Conservation (phyloP, 2,113 vertebrate species). For the Megaleporinus macrocephalus region DNA sequence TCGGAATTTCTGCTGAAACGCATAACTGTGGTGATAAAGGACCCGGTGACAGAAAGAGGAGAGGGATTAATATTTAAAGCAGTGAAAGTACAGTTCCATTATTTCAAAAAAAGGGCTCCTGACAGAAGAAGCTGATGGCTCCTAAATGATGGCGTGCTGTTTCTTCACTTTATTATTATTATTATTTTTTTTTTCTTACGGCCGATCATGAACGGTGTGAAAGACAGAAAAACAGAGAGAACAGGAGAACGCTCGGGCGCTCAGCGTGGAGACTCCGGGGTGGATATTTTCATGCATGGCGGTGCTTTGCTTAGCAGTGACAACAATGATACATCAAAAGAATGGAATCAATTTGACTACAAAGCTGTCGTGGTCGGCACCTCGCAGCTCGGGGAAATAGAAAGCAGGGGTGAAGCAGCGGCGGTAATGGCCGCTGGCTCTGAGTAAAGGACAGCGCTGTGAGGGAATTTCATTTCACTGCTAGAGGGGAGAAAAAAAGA, state of each 20-base stretch:
- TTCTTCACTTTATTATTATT: too few relatives aligned
- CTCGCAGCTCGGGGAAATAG: conserved; percentile 43
- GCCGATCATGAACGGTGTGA: conserved; percentile 30
- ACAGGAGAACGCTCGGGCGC: conserved; percentile 34
- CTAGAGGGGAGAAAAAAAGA: conserved; percentile 9
- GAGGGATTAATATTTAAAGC: conserved; percentile 56
- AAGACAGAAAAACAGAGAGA: conserved; percentile 21
- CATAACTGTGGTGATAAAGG: conserved; percentile 32
- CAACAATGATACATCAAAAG: conserved; percentile 76
- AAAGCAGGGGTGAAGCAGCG: conserved; percentile 22
- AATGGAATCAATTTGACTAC: conserved; percentile 65
- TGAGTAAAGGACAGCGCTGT: conserved; percentile 39
- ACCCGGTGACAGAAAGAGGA: conserved; percentile 1
- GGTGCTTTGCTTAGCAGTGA: conserved; percentile 71
- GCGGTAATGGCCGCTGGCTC: conserved; percentile 33
- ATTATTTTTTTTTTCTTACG: too few relatives aligned
- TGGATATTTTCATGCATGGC: conserved; percentile 64
- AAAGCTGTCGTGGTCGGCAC: conserved; percentile 37
- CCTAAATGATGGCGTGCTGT: neutral
- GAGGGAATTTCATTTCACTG: conserved; percentile 51
- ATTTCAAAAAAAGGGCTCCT: conserved; percentile 35
- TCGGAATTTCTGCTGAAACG: conserved; percentile 16
- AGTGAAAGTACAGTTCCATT: conserved; percentile 40
- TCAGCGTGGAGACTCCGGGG: conserved; percentile 56
- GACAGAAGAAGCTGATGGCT: conserved; percentile 1